These are phyloP conservation scores for Corythoichthys haematopterus DNA, from an alignment of 2,113 vertebrate genomes.

Conservation along the genomic window DNA sequence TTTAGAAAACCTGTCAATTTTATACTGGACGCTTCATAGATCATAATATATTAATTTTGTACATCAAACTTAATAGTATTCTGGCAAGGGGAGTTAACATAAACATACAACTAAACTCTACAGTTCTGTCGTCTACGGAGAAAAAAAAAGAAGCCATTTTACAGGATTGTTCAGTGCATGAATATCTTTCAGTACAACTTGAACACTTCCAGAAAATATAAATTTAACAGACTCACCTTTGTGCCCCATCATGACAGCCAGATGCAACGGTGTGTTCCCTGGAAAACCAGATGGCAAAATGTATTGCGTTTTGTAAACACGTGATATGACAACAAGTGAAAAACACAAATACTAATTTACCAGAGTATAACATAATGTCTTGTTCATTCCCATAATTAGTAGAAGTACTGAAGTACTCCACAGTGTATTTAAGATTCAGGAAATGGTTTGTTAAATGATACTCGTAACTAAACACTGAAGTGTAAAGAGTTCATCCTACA, in stretches of 20 bases:
- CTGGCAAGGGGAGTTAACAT: neutral
- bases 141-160: neutral
- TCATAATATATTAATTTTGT: conserved; percentile 3
- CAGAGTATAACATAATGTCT: neutral
- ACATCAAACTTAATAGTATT: conserved; percentile 6
- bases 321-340: conserved; percentile 4
- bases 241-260: conserved; percentile 98
- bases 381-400: neutral
- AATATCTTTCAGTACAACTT: conserved; percentile 15
- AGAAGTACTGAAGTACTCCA: neutral
- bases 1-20: conserved; percentile 23
- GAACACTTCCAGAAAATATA: neutral
- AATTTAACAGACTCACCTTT: conserved; percentile 81
- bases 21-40: neutral
- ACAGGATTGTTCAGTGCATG: conserved; percentile 20
- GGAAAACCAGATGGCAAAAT: conserved; percentile 40
- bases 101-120: neutral
- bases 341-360: neutral
- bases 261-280: conserved; percentile 98
- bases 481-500: neutral
- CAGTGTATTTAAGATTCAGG: conserved; percentile 1
- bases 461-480: neutral
- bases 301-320: conserved; percentile 19
- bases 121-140: neutral
- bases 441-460: conserved; percentile 9